Conservation (phyloP, 2,888 invertebrate species). For the Plagodis pulveraria region DNA sequence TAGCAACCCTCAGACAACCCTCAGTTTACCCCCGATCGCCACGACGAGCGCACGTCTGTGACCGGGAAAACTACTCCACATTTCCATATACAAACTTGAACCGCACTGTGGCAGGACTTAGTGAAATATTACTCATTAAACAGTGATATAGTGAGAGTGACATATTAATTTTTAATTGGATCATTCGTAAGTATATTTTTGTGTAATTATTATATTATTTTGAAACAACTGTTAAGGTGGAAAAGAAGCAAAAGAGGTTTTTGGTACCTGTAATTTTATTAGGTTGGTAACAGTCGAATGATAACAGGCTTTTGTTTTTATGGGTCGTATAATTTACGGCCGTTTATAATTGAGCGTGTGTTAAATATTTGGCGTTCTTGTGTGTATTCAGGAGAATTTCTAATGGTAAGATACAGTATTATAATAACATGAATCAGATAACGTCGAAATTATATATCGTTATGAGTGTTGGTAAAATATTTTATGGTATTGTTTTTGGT, state of each 20-base stretch:
- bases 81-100: conserved; percentile 23
- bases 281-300: background rate
- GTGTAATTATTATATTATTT: background rate
- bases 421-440: no score
- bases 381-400: no score
- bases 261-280: background rate
- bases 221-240: background rate
- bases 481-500: no score
- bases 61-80: conserved; percentile 19
- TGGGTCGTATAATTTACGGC: no score
- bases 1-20: conserved; percentile 7
- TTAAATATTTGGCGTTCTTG: no score
- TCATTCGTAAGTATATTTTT: conserved; percentile 14
- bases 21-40: conserved; percentile 38
- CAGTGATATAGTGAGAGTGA: conserved; percentile 17
- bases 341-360: no score
- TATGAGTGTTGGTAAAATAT: no score
- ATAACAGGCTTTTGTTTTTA: background rate
- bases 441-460: no score
- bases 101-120: conserved; percentile 19
- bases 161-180: conserved; percentile 9
- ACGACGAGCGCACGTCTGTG: conserved; percentile 32
- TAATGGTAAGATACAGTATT: no score
- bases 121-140: conserved; percentile 13
- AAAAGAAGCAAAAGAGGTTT: no score